phyloP scores from a whole-genome alignment of 1,140 invertebrate genomes.

The Fragariocoptes setiger region DNA sequence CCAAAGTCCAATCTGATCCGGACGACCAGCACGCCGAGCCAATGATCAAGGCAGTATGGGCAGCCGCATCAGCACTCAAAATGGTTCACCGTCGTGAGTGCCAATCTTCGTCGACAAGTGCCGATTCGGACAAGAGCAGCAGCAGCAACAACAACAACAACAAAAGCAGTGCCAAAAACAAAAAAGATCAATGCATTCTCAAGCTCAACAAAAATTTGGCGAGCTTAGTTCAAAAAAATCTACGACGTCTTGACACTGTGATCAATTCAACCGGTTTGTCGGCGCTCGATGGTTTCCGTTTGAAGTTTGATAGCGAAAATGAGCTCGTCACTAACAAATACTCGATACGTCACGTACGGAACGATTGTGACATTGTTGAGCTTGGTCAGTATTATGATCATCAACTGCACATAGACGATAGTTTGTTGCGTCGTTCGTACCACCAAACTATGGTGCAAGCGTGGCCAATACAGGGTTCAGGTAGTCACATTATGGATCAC shows the following conservation, averaged over 20 bases:
- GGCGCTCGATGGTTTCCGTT: constrained; percentile 3
- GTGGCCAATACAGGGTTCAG: too few species aligned
- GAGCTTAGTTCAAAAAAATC: constrained; percentile 4
- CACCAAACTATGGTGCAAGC: background rate
- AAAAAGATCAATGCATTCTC: constrained; percentile 4
- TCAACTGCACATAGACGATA: background rate
- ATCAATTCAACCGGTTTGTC: background rate
- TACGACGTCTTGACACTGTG: background rate
- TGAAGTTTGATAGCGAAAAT: constrained; percentile 7
- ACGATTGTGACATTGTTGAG: constrained; percentile 9
- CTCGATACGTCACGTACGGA: constrained; percentile 7
- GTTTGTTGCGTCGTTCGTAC: background rate
- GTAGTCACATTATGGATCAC: too few species aligned
- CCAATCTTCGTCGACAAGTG: background rate
- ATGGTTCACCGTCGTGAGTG: constrained; percentile 7
- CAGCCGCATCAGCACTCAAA: constrained; percentile 7
- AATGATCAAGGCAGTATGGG: constrained; percentile 10
- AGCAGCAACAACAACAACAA: background rate
- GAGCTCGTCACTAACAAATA: constrained; percentile 4
- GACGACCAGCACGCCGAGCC: background rate
- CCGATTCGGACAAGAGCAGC: background rate
- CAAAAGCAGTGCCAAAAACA: background rate
- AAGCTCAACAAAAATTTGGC: constrained; percentile 5
- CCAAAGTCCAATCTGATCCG: background rate
- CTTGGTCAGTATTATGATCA: constrained; percentile 8